Evolutionary conservation across 2,113 vertebrate species (phyloP).

Genomic region (Podarcis muralis): DNA sequence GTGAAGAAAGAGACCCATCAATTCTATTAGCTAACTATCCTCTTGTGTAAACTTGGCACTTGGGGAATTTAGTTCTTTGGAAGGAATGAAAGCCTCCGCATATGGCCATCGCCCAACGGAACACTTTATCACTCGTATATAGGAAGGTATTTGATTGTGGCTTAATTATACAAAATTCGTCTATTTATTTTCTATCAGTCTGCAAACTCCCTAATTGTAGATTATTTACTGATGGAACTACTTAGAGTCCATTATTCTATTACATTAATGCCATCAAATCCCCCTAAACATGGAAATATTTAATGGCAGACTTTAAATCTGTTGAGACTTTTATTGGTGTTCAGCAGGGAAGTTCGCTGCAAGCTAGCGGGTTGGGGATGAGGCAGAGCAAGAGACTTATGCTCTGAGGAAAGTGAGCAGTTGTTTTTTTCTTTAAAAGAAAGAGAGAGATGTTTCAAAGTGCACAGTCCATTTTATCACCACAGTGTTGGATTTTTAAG

Average conservation of each 20-base stretch:
- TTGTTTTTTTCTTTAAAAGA: background rate
- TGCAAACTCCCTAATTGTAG: constrained; percentile 71
- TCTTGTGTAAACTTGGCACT: constrained; percentile 74
- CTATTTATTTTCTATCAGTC: constrained; percentile 76
- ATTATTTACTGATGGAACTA: constrained; percentile 77
- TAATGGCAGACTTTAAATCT: constrained; percentile 65
- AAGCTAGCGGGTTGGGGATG: constrained; percentile 31
- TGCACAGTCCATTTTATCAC: constrained; percentile 50
- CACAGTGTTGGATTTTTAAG: constrained; percentile 59
- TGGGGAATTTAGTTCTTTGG: constrained; percentile 62
- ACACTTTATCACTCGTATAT: constrained; percentile 75
- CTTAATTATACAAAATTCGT: constrained; percentile 72
- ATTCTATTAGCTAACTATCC: constrained; percentile 70
- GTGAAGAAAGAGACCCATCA: constrained; percentile 66
- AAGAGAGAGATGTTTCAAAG: constrained; percentile 41
- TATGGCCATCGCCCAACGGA: constrained; percentile 71
- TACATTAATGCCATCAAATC: constrained; percentile 71
- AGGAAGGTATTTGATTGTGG: constrained; percentile 70
- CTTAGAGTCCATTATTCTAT: constrained; percentile 76
- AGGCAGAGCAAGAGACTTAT: constrained; percentile 12
- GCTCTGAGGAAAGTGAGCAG: constrained; percentile 22
- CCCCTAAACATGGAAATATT: constrained; percentile 59
- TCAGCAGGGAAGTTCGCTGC: constrained; percentile 42
- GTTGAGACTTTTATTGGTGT: constrained; percentile 55
- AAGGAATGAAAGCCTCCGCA: constrained; percentile 72